Conservation (phyloP, 1,140 invertebrate genomes). For the Drosophila willistoni region DNA sequence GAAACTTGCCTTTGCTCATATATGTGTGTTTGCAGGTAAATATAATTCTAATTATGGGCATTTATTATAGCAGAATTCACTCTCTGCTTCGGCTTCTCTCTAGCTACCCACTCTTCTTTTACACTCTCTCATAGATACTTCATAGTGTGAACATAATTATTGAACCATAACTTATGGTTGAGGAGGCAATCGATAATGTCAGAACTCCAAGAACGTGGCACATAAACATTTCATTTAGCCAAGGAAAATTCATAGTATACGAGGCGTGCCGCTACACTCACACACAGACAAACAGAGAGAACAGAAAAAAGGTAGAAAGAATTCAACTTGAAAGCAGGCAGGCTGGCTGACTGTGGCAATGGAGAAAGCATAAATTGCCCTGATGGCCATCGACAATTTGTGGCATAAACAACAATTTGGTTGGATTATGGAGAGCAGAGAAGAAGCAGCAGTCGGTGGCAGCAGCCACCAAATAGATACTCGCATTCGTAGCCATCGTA, state of each 20-base stretch:
- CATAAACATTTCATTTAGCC: slow-evolving; percentile 23
- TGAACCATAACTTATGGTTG: slow-evolving; percentile 17
- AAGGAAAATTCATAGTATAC: slow-evolving; percentile 15
- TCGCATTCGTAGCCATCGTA: slow-evolving; percentile 4
- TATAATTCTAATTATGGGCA: slow-evolving; percentile 17
- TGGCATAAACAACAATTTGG: slow-evolving; percentile 25
- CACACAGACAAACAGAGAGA: background rate
- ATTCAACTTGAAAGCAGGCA: slow-evolving; percentile 11
- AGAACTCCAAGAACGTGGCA: slow-evolving; percentile 18
- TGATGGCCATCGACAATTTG: slow-evolving; percentile 24
- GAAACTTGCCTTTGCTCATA: background rate
- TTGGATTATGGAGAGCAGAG: slow-evolving; percentile 17
- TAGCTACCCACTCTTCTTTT: background rate
- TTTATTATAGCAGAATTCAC: slow-evolving; percentile 9
- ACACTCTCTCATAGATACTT: slow-evolving; percentile 5
- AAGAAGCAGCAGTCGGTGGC: background rate
- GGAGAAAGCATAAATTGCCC: slow-evolving; percentile 24
- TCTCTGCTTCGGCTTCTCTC: too few species aligned
- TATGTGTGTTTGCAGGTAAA: background rate
- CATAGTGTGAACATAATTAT: slow-evolving; percentile 23
- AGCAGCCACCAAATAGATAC: background rate
- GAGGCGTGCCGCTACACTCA: slow-evolving; percentile 11
- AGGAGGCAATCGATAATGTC: slow-evolving; percentile 20
- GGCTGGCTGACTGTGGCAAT: background rate
- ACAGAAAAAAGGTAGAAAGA: slow-evolving; percentile 11